Evolutionary conservation across 2,888 invertebrate species (phyloP), one percentile per base, ranked within the genome.

Genomic region (Spisula subtruncata): DNA sequence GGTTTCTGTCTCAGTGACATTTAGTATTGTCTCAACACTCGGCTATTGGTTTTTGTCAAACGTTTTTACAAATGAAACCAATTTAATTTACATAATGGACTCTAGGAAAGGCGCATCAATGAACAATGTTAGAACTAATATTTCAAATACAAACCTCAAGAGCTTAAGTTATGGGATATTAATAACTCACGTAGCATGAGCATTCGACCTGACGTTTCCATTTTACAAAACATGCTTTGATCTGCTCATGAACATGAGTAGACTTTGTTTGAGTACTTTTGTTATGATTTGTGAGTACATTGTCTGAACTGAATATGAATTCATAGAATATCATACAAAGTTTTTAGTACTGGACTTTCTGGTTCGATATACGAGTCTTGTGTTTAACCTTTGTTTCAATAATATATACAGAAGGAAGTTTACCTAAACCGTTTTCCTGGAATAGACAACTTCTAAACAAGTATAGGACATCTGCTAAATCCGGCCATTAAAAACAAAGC

Each of bases 61-160:
- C 25, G 8, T 25, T 25, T n/a, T 66, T 66, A 25, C 60, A 66
- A 66, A 25, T 66, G 25, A 66, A 66, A 25, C 60, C 60, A 66
- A 66, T 66, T 66, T 66, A 66, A 66, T 66, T 66, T 66, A 66
- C 60, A 66, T 66, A 66, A 66, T 66, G 60, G 60, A 66, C n/a
- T 12, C 12, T 25, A 25, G 25, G 60, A 66, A 66, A n/a, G 25
- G 25, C 60, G 60, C 20, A n/a, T 66, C 60, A 25, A 66, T 66
- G 25, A 66, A 66, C 60, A 66, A 66, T 1, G n/a, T 66, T 25
- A 4, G 60, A 66, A 66, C 25, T 25, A n/a, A 66, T n/a, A n/a
- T 2, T 25, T 66, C 60, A 2, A 25, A 6, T n/a, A 25, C 25
- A 66, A n/a, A 25, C 60, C 60, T 66, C 25, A 10, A 66, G n/a